Evolutionary conservation across 2,113 vertebrate genomes (phyloP).

Genomic region (Anarrhichthys ocellatus): DNA sequence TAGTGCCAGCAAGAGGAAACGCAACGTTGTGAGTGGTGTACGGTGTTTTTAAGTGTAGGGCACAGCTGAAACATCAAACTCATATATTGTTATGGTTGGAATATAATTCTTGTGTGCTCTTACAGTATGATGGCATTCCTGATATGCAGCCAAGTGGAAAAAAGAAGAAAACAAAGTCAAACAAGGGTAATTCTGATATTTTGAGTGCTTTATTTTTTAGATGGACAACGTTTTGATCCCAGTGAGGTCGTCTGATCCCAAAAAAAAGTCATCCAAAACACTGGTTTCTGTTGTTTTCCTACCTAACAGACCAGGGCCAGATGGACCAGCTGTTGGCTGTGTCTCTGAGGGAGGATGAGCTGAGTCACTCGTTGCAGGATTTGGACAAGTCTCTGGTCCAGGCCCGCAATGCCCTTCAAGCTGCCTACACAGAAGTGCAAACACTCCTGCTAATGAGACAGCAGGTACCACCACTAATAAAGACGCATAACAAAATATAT

Average conservation of each 20-base stretch:
- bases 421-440: constrained; percentile 90
- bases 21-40: constrained; percentile 1
- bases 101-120: not conserved
- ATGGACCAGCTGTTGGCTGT: constrained; percentile 90
- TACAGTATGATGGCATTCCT: constrained; percentile 34
- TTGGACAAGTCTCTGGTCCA: constrained; percentile 87
- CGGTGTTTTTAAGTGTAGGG: not conserved
- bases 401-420: constrained; percentile 87
- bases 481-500: not conserved
- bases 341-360: constrained; percentile 92
- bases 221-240: no score
- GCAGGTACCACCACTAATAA: constrained; percentile 82
- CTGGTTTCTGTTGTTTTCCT: not conserved
- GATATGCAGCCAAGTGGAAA: constrained; percentile 18
- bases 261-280: not conserved
- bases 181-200: constrained; percentile 50
- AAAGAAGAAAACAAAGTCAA: constrained; percentile 61
- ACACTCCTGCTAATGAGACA: constrained; percentile 88
- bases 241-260: not conserved
- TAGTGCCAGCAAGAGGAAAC: constrained; percentile 37
- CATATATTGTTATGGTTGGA: not conserved
- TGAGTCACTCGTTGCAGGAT: constrained; percentile 86
- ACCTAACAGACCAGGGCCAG: constrained; percentile 84
- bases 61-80: not conserved
- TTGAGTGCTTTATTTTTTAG: not conserved